phyloP scores from a whole-genome alignment of 2,888 invertebrate species.

The Pyralis farinalis region DNA sequence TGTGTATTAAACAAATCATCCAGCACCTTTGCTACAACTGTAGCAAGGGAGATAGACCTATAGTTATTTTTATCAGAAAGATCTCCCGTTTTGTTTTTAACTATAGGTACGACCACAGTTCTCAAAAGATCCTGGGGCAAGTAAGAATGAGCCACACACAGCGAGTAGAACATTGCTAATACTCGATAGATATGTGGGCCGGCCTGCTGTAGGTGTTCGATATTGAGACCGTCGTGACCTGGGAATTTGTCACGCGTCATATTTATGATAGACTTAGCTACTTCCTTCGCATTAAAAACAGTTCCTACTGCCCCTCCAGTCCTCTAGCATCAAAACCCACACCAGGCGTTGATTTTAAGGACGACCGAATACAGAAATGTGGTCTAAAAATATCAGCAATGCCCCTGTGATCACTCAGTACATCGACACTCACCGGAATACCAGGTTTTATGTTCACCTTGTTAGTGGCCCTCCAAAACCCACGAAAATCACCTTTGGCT shows the following conservation, averaged over 20 bases:
- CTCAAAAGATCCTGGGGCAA: too few relatives aligned
- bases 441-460: slow-evolving; percentile 1
- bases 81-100: too few relatives aligned
- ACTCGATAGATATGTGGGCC: slow-evolving; percentile 13
- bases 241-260: slow-evolving; percentile 13
- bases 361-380: slow-evolving; percentile 11
- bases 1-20: slow-evolving; percentile 14
- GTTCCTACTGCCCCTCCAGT: background rate
- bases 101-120: too few relatives aligned
- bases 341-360: background rate
- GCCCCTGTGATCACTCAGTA: slow-evolving; percentile 6
- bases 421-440: slow-evolving; percentile 17
- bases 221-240: too few relatives aligned
- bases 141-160: slow-evolving; percentile 14
- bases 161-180: slow-evolving; percentile 13
- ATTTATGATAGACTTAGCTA: background rate
- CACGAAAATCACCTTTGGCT: slow-evolving; percentile 10
- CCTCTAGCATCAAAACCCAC: background rate
- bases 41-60: slow-evolving; percentile 4
- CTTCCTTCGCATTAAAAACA: slow-evolving; percentile 5
- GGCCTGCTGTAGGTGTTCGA: slow-evolving; percentile 16
- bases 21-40: slow-evolving; percentile 12
- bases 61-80: too few relatives aligned
- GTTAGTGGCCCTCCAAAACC: slow-evolving; percentile 17
- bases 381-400: slow-evolving; percentile 15